Evolutionary conservation across 2,888 invertebrate genomes (phyloP), one percentile per base, ranked within the genome.

Genomic region (Hydroisotoma schaefferi): DNA sequence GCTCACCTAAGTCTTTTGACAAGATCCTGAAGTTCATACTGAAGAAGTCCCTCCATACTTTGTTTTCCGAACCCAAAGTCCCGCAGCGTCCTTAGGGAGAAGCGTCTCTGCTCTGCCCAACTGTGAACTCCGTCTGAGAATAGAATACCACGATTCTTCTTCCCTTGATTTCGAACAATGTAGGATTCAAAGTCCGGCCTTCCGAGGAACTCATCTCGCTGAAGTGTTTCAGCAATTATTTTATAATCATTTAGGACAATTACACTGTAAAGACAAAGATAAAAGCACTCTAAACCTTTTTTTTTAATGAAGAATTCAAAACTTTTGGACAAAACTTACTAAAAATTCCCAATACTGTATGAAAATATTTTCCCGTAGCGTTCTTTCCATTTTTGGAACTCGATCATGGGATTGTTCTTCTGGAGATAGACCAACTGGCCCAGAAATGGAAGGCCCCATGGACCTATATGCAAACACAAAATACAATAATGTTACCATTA

Each of bases 171-270:
- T 46, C 63, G 18, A 4, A 27, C 1, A 2, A 10, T 12, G 54
- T 53, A 63, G 6, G 20, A 20, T 48, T 57, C 33, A 26, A 63
- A 63, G 43, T 63, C 61, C 2, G 66, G 66, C 22, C 66, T 51
- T 12, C 63, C 66, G 26, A 20, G 28, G 38, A 66, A 63, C 55
- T 66, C 63, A 2, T 66, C 61, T 22, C 25, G 38, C 38, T 56
- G 58, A 2, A 60, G 27, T 12, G 55, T 47, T 23, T 66, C 61
- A 6, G 15, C 27, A 25, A 63, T 57, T 23, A 48, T 15, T 40
- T 66, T 63, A 61, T 63, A 55, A 27, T 63, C 66, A 38, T 53
- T 60, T 3, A 66, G 20, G 12, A 66, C 63, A 20, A 61, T 37
- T 2, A 60, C 56, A n/a, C 66, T 66, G 29, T 46, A 29, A 49